phyloP scores from a whole-genome alignment of 2,888 invertebrate genomes.

The Diplolepis rosae region DNA sequence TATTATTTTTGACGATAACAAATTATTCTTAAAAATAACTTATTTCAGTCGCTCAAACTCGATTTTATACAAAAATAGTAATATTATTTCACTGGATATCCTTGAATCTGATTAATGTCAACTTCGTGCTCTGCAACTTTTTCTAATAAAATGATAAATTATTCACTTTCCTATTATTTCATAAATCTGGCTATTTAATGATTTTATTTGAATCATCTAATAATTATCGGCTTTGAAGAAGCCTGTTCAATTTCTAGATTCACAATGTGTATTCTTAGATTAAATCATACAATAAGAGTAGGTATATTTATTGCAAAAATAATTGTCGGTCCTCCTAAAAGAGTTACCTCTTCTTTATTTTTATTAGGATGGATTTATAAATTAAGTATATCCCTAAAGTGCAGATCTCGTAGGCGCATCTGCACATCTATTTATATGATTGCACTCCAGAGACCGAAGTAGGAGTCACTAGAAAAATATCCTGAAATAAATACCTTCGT shows the following conservation, averaged over 20 bases:
- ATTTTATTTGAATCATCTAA: no score
- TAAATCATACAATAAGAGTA: background rate
- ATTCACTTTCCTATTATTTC: background rate
- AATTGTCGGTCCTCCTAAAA: background rate
- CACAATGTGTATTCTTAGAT: background rate
- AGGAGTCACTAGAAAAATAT: slow-evolving; percentile 70
- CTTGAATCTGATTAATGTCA: background rate
- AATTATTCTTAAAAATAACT: background rate
- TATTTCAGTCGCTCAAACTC: background rate
- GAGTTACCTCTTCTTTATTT: background rate
- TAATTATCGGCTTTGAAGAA: no score
- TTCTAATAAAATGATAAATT: background rate
- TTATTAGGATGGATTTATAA: slow-evolving; percentile 1
- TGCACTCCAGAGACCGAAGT: slow-evolving; percentile 51
- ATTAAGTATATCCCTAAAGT: background rate
- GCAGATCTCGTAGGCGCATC: slow-evolving; percentile 47
- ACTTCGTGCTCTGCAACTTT: background rate
- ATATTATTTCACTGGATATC: background rate
- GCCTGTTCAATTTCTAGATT: no score
- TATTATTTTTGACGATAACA: background rate
- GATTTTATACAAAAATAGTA: slow-evolving; percentile 1
- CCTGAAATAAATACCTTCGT: slow-evolving; percentile 64
- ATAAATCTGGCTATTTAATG: no score
- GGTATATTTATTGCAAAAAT: background rate
- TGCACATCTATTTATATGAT: slow-evolving; percentile 64